Evolutionary conservation across 2,888 invertebrate genomes (phyloP).

Genomic region (Syrista parreyssii): DNA sequence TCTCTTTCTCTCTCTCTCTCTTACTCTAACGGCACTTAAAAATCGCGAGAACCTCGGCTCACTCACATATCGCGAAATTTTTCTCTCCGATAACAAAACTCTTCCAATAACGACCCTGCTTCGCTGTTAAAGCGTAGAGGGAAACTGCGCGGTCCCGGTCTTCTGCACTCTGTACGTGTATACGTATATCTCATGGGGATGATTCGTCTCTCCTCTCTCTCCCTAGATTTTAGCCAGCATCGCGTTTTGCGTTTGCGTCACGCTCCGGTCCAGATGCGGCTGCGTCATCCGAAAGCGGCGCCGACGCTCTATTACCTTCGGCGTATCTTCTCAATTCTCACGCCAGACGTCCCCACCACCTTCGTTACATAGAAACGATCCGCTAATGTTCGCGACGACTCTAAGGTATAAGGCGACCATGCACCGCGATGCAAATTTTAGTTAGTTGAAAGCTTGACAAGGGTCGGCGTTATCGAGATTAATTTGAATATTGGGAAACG

Average conservation of each 20-base stretch:
- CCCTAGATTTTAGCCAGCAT: slow-evolving; percentile 1
- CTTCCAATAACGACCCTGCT: neutral
- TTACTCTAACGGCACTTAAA: slow-evolving; percentile 12
- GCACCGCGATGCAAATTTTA: neutral
- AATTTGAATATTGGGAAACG: neutral
- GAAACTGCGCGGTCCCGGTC: neutral
- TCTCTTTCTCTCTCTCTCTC: slow-evolving; percentile 14
- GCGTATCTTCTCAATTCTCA: neutral
- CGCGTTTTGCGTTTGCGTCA: slow-evolving; percentile 21
- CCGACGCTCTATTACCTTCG: slow-evolving; percentile 32
- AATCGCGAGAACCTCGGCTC: neutral
- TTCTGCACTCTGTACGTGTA: neutral
- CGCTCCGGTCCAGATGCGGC: slow-evolving; percentile 38
- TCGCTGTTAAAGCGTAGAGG: neutral
- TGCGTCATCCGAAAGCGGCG: slow-evolving; percentile 39
- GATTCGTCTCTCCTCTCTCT: neutral
- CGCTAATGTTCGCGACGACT: neutral
- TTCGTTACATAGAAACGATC: neutral
- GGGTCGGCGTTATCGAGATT: neutral
- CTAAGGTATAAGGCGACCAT: neutral
- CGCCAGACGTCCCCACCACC: neutral
- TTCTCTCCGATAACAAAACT: neutral
- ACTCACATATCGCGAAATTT: neutral
- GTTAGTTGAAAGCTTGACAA: neutral
- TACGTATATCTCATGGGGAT: neutral